These are phyloP conservation scores for Actinernus sp. DNA, from an alignment of 92 coral and sea anemone genomes.

Conservation along the genomic window DNA sequence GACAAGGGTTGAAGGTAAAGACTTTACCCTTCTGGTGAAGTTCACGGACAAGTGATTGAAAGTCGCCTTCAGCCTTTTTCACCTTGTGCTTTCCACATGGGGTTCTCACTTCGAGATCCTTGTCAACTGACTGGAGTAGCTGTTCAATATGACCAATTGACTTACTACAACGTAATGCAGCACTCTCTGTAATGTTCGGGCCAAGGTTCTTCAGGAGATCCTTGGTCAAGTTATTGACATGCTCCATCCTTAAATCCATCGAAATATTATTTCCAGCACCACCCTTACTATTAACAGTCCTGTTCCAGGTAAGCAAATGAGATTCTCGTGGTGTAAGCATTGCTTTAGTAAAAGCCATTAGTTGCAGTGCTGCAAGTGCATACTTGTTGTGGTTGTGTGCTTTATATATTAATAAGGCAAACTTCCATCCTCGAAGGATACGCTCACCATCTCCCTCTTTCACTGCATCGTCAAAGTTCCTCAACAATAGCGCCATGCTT, in stretches of 20 bases:
- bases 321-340: conserved; percentile 41
- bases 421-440: conserved; percentile 57
- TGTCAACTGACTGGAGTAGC: conserved; percentile 48
- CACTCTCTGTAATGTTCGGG: conserved; percentile 25
- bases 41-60: conserved; percentile 5
- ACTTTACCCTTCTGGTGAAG: conserved; percentile 13
- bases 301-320: conserved; percentile 52
- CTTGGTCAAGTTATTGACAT: conserved; percentile 32
- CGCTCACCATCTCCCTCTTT: conserved; percentile 75
- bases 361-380: conserved; percentile 66
- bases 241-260: conserved; percentile 42
- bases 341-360: conserved; percentile 25
- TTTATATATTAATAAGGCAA: conserved; percentile 43
- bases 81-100: conserved; percentile 64
- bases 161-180: conserved; percentile 63
- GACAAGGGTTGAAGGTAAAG: neutral
- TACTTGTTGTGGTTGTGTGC: conserved; percentile 70
- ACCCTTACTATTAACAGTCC: conserved; percentile 55
- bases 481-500: conserved; percentile 38
- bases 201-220: conserved; percentile 67
- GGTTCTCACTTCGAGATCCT: conserved; percentile 24
- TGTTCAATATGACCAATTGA: conserved; percentile 63
- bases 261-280: conserved; percentile 45
- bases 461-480: conserved; percentile 76
- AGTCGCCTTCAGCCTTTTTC: no score